Evolutionary conservation across 2,888 invertebrate genomes (phyloP).

Genomic region (Tinea semifulvella): DNA sequence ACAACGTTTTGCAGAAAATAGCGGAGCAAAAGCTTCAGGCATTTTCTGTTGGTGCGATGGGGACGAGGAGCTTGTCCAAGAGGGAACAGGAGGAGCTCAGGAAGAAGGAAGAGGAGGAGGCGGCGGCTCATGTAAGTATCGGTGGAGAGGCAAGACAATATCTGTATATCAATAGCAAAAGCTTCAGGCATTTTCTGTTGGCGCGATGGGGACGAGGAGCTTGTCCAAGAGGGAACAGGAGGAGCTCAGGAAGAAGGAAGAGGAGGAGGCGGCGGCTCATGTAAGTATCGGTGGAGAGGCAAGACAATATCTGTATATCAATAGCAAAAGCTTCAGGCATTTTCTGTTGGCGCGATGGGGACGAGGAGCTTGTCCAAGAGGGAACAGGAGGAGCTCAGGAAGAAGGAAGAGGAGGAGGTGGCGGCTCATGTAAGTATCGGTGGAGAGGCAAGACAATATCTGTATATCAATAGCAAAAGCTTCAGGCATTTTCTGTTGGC

Average conservation of each 20-base stretch:
- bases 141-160: too few relatives aligned
- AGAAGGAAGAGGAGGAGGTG: slow-evolving; percentile 90
- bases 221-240: slow-evolving; percentile 86
- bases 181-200: slow-evolving; percentile 72
- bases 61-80: slow-evolving; percentile 76
- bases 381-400: slow-evolving; percentile 85
- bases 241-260: slow-evolving; percentile 86
- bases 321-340: slow-evolving; percentile 72
- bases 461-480: too few relatives aligned
- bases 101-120: slow-evolving; percentile 89
- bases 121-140: slow-evolving; percentile 83
- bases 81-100: slow-evolving; percentile 85
- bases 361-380: slow-evolving; percentile 78
- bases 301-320: too few relatives aligned
- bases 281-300: slow-evolving; percentile 64
- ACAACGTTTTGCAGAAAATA: slow-evolving; percentile 64
- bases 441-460: not conserved
- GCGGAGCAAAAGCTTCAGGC: slow-evolving; percentile 73
- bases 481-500: slow-evolving; percentile 75
- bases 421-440: slow-evolving; percentile 79
- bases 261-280: slow-evolving; percentile 91
- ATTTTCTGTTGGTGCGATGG: slow-evolving; percentile 76
- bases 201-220: slow-evolving; percentile 70
- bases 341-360: slow-evolving; percentile 74
- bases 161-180: too few relatives aligned